These are phyloP conservation scores for Dysidea cf. avara DNA, from an alignment of 37 sponge, comb jelly and placozoan genomes.

Conservation along the genomic window DNA sequence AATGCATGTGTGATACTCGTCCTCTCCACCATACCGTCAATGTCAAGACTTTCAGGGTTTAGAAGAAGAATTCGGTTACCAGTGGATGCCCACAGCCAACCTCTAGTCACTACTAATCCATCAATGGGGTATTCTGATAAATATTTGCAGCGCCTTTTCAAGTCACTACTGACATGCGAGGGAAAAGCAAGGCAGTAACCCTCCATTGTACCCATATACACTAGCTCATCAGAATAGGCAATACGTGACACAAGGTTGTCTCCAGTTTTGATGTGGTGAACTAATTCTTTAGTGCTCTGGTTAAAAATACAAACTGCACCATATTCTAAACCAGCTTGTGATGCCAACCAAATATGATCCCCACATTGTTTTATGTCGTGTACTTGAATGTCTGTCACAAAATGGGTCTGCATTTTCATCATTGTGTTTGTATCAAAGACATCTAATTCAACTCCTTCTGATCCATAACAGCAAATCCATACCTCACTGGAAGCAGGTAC, in stretches of 20 bases:
- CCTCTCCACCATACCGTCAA: no score
- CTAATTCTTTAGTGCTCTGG: conserved; percentile 11
- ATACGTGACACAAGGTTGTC: no score
- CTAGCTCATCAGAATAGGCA: no score
- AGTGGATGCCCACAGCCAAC: no score
- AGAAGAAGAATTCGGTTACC: conserved; percentile 57
- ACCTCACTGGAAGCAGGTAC: conserved; percentile 67
- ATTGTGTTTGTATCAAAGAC: conserved; percentile 53
- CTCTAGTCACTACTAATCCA: conserved; percentile 48
- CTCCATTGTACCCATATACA: no score
- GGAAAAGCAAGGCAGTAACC: conserved; percentile 51
- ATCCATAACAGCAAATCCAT: no score
- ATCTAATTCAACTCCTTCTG: conserved; percentile 46
- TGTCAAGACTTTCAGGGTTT: conserved; percentile 30
- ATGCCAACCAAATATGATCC: conserved; percentile 62
- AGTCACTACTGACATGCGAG: neutral
- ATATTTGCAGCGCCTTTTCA: conserved; percentile 20
- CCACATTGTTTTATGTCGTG: conserved; percentile 42
- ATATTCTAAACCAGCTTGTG: conserved; percentile 46
- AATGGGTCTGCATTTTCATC: conserved; percentile 19
- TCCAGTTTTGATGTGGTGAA: conserved; percentile 46
- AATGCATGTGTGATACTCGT: conserved; percentile 22
- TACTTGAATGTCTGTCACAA: conserved; percentile 53
- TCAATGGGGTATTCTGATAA: conserved; percentile 55
- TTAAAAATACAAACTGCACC: conserved; percentile 47